phyloP scores from a whole-genome alignment of 1,140 invertebrate species.

The Camponotus vicinus region DNA sequence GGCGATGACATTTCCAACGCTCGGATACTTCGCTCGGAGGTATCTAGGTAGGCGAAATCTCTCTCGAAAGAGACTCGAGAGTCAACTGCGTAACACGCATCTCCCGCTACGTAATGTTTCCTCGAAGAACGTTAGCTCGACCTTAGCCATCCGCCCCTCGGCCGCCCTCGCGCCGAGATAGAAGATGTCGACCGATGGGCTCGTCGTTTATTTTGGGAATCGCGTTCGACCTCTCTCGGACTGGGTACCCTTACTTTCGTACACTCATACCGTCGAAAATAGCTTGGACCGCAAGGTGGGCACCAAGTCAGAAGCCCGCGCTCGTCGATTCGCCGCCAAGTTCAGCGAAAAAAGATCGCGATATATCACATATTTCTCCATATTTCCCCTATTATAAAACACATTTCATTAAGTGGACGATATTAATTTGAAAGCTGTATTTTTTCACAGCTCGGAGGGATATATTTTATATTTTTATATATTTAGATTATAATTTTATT shows the following conservation, averaged over 20 bases:
- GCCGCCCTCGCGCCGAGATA: slow-evolving; percentile 30
- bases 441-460: background rate
- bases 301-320: slow-evolving; percentile 60
- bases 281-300: slow-evolving; percentile 71
- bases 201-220: slow-evolving; percentile 75
- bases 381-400: background rate
- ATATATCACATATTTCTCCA: background rate
- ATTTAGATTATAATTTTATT: too few relatives aligned
- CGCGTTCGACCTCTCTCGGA: slow-evolving; percentile 70
- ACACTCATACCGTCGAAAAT: slow-evolving; percentile 71
- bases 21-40: background rate
- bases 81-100: slow-evolving; percentile 21
- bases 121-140: slow-evolving; percentile 45
- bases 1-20: background rate
- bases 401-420: background rate
- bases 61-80: background rate
- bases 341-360: slow-evolving; percentile 42
- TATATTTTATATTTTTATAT: too few relatives aligned
- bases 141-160: slow-evolving; percentile 52
- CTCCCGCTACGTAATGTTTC: slow-evolving; percentile 46
- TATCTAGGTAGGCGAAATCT: slow-evolving; percentile 1
- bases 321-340: slow-evolving; percentile 22
- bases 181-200: slow-evolving; percentile 72
- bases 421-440: background rate
- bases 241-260: slow-evolving; percentile 73